Percentiles rank a stretch among this genome's conserved stretches.
Evolutionary conservation across 2,888 invertebrate species (phyloP).

Genomic region (Caenorhabditis plicata): DNA sequence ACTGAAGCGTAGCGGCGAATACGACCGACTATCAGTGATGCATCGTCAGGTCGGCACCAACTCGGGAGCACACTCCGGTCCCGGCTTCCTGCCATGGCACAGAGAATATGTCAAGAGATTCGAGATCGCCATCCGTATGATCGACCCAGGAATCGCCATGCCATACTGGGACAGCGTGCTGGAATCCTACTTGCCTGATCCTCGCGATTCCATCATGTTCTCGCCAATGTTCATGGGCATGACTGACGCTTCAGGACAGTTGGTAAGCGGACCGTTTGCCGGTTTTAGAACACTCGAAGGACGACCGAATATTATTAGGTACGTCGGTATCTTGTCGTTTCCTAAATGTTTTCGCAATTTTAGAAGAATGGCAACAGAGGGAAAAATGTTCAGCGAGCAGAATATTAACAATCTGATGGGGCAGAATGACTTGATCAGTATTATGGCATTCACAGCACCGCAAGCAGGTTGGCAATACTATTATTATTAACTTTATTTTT

Average conservation of each 20-base stretch:
- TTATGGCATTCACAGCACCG: slow-evolving; percentile 61
- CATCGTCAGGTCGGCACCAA: slow-evolving; percentile 59
- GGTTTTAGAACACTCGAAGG: slow-evolving; percentile 60
- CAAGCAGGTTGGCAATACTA: slow-evolving; percentile 25
- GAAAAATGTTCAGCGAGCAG: slow-evolving; percentile 56
- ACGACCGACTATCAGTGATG: slow-evolving; percentile 56
- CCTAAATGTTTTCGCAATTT: not conserved
- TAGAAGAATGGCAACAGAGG: slow-evolving; percentile 45
- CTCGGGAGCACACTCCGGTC: slow-evolving; percentile 62
- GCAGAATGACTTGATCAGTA: slow-evolving; percentile 57
- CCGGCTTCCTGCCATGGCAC: slow-evolving; percentile 64
- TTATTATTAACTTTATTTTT: not conserved
- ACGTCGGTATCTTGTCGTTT: too few species aligned
- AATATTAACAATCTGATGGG: slow-evolving; percentile 56
- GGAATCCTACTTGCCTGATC: slow-evolving; percentile 56
- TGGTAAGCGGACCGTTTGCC: slow-evolving; percentile 54
- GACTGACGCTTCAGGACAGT: slow-evolving; percentile 47
- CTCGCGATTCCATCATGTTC: slow-evolving; percentile 60
- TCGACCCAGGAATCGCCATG: slow-evolving; percentile 65
- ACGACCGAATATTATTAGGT: slow-evolving; percentile 50
- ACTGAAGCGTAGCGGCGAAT: slow-evolving; percentile 59
- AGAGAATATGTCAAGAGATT: slow-evolving; percentile 61
- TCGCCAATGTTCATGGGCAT: slow-evolving; percentile 51
- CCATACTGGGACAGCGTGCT: slow-evolving; percentile 67
- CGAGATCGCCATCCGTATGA: slow-evolving; percentile 61